Percentiles rank a stretch among this genome's conserved stretches.
phyloP scores from a whole-genome alignment of 2,888 invertebrate genomes.

The Brachycybe producta region DNA sequence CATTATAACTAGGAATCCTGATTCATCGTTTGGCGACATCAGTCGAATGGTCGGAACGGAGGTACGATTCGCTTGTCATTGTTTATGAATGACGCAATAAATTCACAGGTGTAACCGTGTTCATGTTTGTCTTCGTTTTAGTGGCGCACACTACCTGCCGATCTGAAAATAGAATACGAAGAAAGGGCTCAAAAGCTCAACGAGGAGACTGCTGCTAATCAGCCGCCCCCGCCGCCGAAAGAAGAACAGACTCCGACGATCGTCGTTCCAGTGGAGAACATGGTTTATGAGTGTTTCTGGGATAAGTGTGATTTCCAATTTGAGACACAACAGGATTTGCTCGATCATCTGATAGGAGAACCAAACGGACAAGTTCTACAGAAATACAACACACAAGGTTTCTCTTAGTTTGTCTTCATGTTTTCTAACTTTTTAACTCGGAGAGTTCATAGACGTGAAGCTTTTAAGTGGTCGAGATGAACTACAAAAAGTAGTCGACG shows the following conservation, averaged over 20 bases:
- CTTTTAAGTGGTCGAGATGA: no score
- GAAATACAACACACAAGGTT: slow-evolving; percentile 20
- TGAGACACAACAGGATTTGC: slow-evolving; percentile 72
- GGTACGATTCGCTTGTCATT: slow-evolving; percentile 35
- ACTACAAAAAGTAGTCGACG: no score
- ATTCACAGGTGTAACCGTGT: no score
- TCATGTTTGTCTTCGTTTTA: no score
- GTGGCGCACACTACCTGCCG: slow-evolving; percentile 82
- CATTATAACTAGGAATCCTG: slow-evolving; percentile 86
- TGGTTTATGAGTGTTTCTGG: slow-evolving; percentile 76
- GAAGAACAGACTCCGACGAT: slow-evolving; percentile 27
- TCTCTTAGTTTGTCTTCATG: background rate
- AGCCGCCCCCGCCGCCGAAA: slow-evolving; percentile 30
- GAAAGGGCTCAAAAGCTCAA: slow-evolving; percentile 80
- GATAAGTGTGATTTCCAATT: slow-evolving; percentile 86
- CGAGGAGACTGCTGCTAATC: slow-evolving; percentile 60
- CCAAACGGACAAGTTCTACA: slow-evolving; percentile 46
- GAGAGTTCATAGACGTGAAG: background rate
- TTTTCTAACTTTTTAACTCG: background rate
- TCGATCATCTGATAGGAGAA: slow-evolving; percentile 69
- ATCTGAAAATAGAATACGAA: slow-evolving; percentile 87
- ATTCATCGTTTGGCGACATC: slow-evolving; percentile 79
- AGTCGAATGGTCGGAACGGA: slow-evolving; percentile 57
- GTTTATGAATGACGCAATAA: background rate
- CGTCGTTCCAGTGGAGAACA: slow-evolving; percentile 29